Conservation (phyloP, 2,888 invertebrate species). For the Drosophila ustulata region DNA sequence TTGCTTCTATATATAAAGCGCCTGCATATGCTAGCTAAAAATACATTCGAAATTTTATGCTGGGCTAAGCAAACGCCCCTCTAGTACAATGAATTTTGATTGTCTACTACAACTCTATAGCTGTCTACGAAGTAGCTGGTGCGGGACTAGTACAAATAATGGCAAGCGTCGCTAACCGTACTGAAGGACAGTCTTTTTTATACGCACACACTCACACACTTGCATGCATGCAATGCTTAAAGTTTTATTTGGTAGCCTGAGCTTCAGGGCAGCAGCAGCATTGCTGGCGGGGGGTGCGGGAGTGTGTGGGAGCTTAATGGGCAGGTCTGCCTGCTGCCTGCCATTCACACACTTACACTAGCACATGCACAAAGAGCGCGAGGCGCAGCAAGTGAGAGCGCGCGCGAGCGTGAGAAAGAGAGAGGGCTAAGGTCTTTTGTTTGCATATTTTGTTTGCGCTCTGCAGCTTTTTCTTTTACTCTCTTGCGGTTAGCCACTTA, state of each 20-base stretch:
- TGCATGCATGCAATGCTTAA: constrained; percentile 17
- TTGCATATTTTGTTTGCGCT: constrained; percentile 51
- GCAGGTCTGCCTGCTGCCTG: constrained; percentile 44
- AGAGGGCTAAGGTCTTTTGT: constrained; percentile 44
- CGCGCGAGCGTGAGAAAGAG: background rate
- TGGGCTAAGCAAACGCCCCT: constrained; percentile 29
- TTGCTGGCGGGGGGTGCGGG: background rate
- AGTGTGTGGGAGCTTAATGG: constrained; percentile 16
- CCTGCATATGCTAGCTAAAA: constrained; percentile 48
- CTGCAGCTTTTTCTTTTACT: constrained; percentile 27
- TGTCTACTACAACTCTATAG: no score
- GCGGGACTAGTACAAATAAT: no score
- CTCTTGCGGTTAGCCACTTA: constrained; percentile 60
- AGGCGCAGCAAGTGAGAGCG: background rate
- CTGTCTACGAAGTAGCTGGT: no score
- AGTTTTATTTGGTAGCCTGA: background rate
- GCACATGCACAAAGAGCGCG: constrained; percentile 8
- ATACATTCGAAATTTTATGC: constrained; percentile 62
- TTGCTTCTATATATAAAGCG: background rate
- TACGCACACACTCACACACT: constrained; percentile 3
- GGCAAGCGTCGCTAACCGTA: no score
- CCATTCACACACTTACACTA: constrained; percentile 46
- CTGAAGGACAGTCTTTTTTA: no score
- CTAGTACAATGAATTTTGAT: constrained; percentile 10
- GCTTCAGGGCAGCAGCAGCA: no score